Evolutionary conservation across 2,797 vertebrate species (phyloP).

Genomic region (Crypturellus tataupa): DNA sequence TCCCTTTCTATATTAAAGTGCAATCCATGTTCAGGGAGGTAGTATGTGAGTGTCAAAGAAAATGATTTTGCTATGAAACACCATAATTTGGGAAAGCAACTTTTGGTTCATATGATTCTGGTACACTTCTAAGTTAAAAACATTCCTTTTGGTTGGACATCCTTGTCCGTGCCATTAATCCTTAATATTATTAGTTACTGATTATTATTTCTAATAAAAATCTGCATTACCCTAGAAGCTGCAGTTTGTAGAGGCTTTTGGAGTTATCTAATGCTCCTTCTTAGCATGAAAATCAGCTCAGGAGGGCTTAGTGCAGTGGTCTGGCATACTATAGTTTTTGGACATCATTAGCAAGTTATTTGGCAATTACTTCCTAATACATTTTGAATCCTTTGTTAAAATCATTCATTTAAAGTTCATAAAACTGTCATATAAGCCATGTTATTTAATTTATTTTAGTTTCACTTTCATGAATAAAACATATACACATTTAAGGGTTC

Average conservation of each 20-base stretch:
- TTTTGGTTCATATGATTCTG: slow-evolving; percentile 17
- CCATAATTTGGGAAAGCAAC: neutral
- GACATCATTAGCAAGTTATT: slow-evolving; percentile 51
- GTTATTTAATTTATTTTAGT: neutral
- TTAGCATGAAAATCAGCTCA: slow-evolving; percentile 13
- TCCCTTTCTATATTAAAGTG: neutral
- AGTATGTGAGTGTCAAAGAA: neutral
- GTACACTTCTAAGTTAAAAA: slow-evolving; percentile 18
- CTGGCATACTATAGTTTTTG: neutral
- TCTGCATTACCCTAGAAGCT: slow-evolving; percentile 52
- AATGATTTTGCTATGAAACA: slow-evolving; percentile 43
- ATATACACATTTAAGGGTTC: neutral
- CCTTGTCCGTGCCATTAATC: slow-evolving; percentile 60
- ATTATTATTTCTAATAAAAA: slow-evolving; percentile 32
- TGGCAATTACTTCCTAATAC: slow-evolving; percentile 54
- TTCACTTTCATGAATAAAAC: slow-evolving; percentile 57
- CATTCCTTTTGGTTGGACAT: neutral
- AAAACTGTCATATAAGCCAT: slow-evolving; percentile 24
- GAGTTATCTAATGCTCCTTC: neutral
- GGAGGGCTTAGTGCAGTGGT: neutral
- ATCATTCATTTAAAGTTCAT: slow-evolving; percentile 35
- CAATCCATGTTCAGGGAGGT: neutral
- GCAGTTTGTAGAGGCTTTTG: neutral
- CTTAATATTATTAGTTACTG: slow-evolving; percentile 44
- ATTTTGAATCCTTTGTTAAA: neutral